These are phyloP conservation scores for Podocnemis expansa DNA, from an alignment of 2,113 vertebrate genomes.

Conservation along the genomic window DNA sequence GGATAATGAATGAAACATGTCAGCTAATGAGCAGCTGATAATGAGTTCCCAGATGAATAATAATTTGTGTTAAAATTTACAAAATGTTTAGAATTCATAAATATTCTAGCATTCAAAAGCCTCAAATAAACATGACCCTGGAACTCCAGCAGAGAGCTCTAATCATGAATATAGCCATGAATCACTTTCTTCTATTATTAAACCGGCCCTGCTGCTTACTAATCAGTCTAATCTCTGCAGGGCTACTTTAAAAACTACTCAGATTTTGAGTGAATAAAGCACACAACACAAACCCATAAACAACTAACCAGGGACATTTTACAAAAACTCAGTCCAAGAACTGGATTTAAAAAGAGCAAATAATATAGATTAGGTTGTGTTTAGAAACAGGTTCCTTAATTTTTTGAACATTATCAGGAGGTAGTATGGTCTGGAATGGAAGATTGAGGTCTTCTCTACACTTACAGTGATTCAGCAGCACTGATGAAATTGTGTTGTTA, in stretches of 20 bases:
- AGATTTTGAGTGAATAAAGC: background rate
- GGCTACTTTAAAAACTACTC: background rate
- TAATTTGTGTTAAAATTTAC: slow-evolving; percentile 12
- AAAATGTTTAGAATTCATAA: background rate
- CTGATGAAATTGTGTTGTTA: too few relatives aligned
- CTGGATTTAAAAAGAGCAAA: background rate
- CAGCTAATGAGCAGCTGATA: background rate
- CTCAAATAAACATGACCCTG: background rate
- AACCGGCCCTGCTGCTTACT: background rate
- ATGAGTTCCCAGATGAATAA: background rate
- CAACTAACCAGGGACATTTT: background rate
- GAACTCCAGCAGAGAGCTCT: background rate
- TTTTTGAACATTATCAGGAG: background rate
- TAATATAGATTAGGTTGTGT: background rate
- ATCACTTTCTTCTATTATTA: slow-evolving; percentile 9
- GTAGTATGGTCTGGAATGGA: background rate
- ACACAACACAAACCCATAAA: background rate
- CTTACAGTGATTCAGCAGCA: background rate
- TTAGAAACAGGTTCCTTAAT: background rate
- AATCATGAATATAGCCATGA: background rate
- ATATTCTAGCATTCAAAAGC: background rate
- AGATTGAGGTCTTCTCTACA: background rate
- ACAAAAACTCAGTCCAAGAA: background rate
- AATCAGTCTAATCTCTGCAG: background rate
- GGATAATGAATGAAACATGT: background rate